A percentile compares a stretch with the other conserved stretches of the same genome.
These are phyloP conservation scores for Pecten maximus DNA, from an alignment of 2,888 invertebrate genomes.

Conservation along the genomic window DNA sequence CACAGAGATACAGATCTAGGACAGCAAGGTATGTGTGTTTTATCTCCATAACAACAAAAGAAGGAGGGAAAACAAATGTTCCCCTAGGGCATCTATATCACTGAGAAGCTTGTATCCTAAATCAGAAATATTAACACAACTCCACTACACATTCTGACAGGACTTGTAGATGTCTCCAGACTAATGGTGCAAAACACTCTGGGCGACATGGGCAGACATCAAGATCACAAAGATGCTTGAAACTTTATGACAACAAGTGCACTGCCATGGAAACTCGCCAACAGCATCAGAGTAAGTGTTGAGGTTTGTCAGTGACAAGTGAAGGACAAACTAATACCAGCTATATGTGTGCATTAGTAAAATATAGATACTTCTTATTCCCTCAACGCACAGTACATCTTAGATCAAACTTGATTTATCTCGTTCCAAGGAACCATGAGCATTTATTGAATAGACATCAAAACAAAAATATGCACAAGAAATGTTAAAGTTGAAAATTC, in stretches of 20 bases:
- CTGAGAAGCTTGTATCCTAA: background rate
- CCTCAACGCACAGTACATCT: background rate
- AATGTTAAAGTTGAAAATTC: background rate
- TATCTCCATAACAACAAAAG: conserved; percentile 13
- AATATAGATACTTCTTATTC: background rate
- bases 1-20: background rate
- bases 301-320: background rate
- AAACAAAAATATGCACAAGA: background rate
- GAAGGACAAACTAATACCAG: background rate
- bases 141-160: background rate
- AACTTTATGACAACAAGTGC: conserved; percentile 11
- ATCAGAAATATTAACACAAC: conserved; percentile 13
- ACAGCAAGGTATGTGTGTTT: conserved; percentile 18
- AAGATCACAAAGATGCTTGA: conserved; percentile 35
- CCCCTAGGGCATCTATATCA: background rate
- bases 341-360: background rate
- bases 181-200: conserved; percentile 18
- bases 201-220: conserved; percentile 25
- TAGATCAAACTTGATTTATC: background rate
- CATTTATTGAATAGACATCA: background rate
- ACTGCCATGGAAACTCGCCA: background rate
- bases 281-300: background rate
- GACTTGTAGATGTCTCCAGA: conserved; percentile 1
- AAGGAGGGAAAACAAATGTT: background rate
- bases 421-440: too few species aligned